Base-by-base conservation (phyloP, 2,888 invertebrate genomes). In the Mellilla xanthometata region DNA sequence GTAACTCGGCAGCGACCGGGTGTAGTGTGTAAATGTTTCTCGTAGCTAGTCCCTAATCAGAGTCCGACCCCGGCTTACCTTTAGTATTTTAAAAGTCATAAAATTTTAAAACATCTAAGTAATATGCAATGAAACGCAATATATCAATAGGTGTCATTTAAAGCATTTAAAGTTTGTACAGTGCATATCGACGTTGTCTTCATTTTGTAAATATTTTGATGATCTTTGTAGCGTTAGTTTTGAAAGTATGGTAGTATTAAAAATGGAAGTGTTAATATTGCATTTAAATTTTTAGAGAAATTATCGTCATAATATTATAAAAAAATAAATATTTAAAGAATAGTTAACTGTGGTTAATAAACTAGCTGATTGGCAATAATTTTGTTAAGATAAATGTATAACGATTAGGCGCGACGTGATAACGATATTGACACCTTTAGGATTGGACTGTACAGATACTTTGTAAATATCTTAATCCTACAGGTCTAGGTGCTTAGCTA, bases 401-500 rank as follows among this genome's bases (percentile, higher is more conserved):
- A 77, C 74, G 76, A 76, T 71, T 76, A 77, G 68, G 69, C 56
- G 66, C 55, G 58, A 62, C n/a, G 41, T 32, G 64, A 63, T 49
- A 57, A 45, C 42, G 47, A 48, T 61, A 31, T 59, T 60, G 49
- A 56, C 54, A 56, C 56, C 70, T 58, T 62, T 76, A 72, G 72
- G 65, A 62, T 63, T 68, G 67, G 65, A 71, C 55, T 86, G 86
- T 86, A 86, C 80, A 87, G 81, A 74, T 52, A 19, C 59, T 60
- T 56, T 87, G 86, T 87, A 87, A 81, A 87, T 87, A 87, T 68
- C 70, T 76, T 66, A 77, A 70, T 72, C 82, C 83, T 83, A 77
- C 73, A 76, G 76, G 72, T 77, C 68, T 82, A 85, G 86, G 86
- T 86, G 86, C 84, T 83, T 87, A 86, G 87, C 76, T 81, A 83